Evolutionary conservation across 1,140 invertebrate genomes (phyloP), one percentile per base, ranked within the genome.

Genomic region (Pseudomyrmex dendroicus): DNA sequence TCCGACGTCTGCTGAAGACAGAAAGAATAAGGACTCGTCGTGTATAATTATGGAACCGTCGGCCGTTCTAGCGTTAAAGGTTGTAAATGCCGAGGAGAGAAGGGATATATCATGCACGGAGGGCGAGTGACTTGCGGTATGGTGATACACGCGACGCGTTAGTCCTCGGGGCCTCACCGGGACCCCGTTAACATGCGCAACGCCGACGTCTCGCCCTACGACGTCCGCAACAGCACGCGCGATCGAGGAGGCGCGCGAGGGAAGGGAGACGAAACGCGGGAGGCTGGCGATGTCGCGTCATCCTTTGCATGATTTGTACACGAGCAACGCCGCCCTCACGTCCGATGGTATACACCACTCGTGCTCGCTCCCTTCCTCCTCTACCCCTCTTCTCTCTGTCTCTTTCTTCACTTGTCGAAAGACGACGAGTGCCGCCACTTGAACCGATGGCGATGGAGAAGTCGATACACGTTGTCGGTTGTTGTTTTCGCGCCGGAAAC

Each of bases 1-100:
- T 96, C 96, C 90, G 95, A 95, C 72, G 95, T 95, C 95, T 96
- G 95, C 48, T 95, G 94, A 66, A 91, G 89, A 83, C 72, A 88
- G 59, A 88, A 84, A 52, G n/a, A 83, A 46, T 35, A 7, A 46
- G 20, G 5, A 78, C 2, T 57, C 5, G 13, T 76, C 20, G 5
- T 62, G 59, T 76, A 35, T 20, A 13, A 74, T 74, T 48, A 17
- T 74, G 35, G 0, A 52, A 57, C 63, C 54, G 72, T 59, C 77
- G 78, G 10, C 0, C 15, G 59, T 25, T 73, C 5, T 44, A 50
- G 5, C 35, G 20, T 86, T 70, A 50, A 35, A 59, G 44, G 56
- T 74, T 78, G 68, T 73, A 44, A 64, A 83, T 74, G 64, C 61
- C 20, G 66, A 48, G 15, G 57, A 78, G 44, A 62, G 46, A 62